Conservation (phyloP, 2,797 vertebrate genomes). For the Hapalemur alaotrensis region DNA sequence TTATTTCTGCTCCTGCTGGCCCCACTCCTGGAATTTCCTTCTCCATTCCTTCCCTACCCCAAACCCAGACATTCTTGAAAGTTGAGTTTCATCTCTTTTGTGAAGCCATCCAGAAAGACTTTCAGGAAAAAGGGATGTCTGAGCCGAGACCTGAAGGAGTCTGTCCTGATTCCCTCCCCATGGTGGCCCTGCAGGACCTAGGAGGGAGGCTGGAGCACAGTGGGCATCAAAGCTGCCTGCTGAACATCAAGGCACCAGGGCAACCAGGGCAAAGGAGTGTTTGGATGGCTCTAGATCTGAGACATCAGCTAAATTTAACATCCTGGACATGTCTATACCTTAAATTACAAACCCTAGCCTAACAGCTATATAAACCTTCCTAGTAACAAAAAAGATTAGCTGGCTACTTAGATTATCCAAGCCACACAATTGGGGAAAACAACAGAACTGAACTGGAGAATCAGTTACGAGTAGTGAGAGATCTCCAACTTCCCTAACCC, state of each 20-base stretch:
- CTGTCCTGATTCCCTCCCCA: not conserved
- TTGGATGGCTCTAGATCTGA: not conserved
- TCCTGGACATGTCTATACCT: not conserved
- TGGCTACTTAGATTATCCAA: not conserved
- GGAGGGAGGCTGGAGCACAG: not conserved
- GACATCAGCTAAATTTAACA: not conserved
- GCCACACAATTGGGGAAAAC: conserved; percentile 4
- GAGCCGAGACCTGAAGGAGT: not conserved
- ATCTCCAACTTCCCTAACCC: not conserved
- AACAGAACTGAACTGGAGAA: not conserved
- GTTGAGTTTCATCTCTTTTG: not conserved
- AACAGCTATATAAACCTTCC: conserved; percentile 3
- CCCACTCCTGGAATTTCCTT: not conserved
- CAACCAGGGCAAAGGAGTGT: not conserved
- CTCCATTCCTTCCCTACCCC: not conserved
- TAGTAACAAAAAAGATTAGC: conserved; percentile 33
- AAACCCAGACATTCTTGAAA: conserved; percentile 3
- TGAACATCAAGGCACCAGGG: not conserved
- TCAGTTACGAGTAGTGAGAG: not conserved
- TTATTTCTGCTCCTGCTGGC: not conserved
- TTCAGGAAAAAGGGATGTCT: not conserved
- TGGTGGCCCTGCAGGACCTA: not conserved
- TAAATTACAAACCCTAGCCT: not conserved
- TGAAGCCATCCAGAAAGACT: conserved; percentile 4
- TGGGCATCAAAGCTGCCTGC: not conserved